phyloP scores from a whole-genome alignment of 1,140 invertebrate species.

The Drosophila funebris region DNA sequence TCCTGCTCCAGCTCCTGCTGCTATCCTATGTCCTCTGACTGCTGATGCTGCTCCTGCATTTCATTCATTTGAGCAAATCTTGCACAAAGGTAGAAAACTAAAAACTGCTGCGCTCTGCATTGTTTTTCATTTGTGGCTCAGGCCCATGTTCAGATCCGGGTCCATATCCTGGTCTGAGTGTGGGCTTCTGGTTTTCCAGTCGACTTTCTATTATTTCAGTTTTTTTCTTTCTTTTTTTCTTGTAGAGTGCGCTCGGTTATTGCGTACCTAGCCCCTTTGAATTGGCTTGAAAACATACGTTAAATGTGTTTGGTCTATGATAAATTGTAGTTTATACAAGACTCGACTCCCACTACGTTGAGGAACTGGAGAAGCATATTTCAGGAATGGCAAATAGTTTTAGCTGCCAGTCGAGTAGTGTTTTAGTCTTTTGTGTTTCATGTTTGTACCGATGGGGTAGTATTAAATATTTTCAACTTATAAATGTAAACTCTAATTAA shows the following conservation, averaged over 20 bases:
- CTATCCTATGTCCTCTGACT: neutral
- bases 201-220: slow-evolving; percentile 26
- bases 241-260: slow-evolving; percentile 26
- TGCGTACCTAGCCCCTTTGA: slow-evolving; percentile 47
- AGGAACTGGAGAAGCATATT: slow-evolving; percentile 43
- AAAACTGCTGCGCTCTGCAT: slow-evolving; percentile 75
- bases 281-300: slow-evolving; percentile 70
- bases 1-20: neutral
- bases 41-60: slow-evolving; percentile 23
- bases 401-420: neutral
- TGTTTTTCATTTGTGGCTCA: slow-evolving; percentile 70
- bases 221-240: neutral
- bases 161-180: slow-evolving; percentile 30
- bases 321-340: slow-evolving; percentile 64
- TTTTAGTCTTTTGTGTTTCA: neutral
- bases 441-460: too few species aligned
- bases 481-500: neutral
- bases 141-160: slow-evolving; percentile 20
- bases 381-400: slow-evolving; percentile 43
- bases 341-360: slow-evolving; percentile 8
- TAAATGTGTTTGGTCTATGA: slow-evolving; percentile 64
- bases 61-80: slow-evolving; percentile 49
- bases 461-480: neutral
- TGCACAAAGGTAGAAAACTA: slow-evolving; percentile 73
- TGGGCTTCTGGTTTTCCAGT: slow-evolving; percentile 29